Evolutionary conservation across 2,797 vertebrate genomes (phyloP).

Genomic region (Siniperca obscura): DNA sequence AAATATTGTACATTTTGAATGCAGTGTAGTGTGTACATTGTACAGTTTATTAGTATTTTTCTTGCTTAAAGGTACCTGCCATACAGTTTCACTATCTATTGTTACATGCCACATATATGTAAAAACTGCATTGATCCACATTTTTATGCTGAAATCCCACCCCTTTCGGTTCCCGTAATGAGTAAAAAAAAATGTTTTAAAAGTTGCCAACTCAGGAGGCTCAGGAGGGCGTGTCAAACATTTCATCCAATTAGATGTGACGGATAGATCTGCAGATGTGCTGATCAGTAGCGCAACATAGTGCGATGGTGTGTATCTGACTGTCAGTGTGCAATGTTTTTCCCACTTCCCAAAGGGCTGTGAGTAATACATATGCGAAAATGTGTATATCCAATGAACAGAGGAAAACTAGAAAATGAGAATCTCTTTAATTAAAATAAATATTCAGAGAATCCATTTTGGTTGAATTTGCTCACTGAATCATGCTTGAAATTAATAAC

Average conservation of each 20-base stretch:
- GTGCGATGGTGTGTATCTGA: neutral
- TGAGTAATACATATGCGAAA: neutral
- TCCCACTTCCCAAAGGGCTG: neutral
- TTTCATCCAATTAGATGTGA: neutral
- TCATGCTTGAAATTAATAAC: neutral
- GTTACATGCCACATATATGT: neutral
- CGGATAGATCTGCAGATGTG: neutral
- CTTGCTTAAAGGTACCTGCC: neutral
- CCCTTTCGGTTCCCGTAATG: neutral
- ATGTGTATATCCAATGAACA: neutral
- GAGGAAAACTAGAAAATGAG: neutral
- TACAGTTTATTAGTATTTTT: neutral
- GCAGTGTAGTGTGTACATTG: neutral
- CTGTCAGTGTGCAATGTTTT: neutral
- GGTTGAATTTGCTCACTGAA: neutral
- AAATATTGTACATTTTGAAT: neutral
- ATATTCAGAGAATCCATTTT: neutral
- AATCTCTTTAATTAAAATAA: neutral
- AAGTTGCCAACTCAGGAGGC: neutral
- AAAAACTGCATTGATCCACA: neutral
- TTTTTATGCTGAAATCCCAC: conserved; percentile 1
- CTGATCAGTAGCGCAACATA: neutral
- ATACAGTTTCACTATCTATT: neutral
- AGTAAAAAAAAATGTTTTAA: neutral
- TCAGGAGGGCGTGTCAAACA: neutral